These are phyloP conservation scores for Meteorus sp. DNA, from an alignment of 1,140 invertebrate genomes.

Conservation along the genomic window DNA sequence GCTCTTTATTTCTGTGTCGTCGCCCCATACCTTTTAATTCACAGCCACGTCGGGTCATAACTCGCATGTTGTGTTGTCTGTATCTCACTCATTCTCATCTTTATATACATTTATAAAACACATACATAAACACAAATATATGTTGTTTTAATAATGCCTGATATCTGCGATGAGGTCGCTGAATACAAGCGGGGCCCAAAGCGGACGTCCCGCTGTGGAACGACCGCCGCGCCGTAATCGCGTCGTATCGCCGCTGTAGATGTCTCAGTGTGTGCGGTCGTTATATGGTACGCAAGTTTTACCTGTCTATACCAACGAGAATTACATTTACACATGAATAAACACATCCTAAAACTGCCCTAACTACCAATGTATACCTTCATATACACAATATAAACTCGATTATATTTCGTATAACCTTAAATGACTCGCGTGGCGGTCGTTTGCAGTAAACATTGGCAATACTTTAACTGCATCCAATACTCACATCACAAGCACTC, in stretches of 20 bases:
- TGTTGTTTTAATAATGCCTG: constrained; percentile 59
- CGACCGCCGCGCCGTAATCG: constrained; percentile 25
- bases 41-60: constrained; percentile 51
- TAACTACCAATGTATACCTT: too few relatives aligned
- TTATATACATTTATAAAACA: neutral
- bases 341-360: too few relatives aligned
- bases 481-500: too few relatives aligned
- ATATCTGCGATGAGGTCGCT: constrained; percentile 42
- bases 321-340: too few relatives aligned
- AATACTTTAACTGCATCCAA: constrained; percentile 4
- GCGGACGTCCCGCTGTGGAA: constrained; percentile 47
- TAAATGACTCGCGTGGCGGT: constrained; percentile 14
- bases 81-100: neutral
- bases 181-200: too few relatives aligned
- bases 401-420: constrained; percentile 23
- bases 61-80: too few relatives aligned
- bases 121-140: constrained; percentile 56
- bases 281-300: constrained; percentile 42
- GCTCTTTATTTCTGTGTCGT: constrained; percentile 38
- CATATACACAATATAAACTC: too few relatives aligned
- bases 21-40: constrained; percentile 53
- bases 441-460: neutral
- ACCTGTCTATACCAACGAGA: constrained; percentile 34
- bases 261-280: constrained; percentile 57
- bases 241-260: too few relatives aligned